phyloP scores from a whole-genome alignment of 2,888 invertebrate species.

The Netelia melanura region DNA sequence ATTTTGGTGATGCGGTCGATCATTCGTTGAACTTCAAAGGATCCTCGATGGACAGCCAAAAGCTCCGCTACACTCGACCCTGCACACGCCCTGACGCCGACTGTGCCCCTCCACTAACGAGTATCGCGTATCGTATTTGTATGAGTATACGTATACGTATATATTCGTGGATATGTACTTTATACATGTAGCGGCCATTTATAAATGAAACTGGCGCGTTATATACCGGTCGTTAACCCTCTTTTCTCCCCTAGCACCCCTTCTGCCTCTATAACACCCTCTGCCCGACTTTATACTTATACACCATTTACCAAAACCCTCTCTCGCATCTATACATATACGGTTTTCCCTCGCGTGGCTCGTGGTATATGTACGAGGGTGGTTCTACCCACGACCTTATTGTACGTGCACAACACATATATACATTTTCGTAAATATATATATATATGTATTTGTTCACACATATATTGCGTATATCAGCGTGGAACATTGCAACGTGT shows the following conservation, averaged over 20 bases:
- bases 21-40: slow-evolving; percentile 46
- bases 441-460: background rate
- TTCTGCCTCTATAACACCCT: slow-evolving; percentile 37
- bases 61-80: slow-evolving; percentile 30
- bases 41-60: slow-evolving; percentile 34
- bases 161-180: background rate
- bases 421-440: background rate
- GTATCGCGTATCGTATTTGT: background rate
- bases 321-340: slow-evolving; percentile 10
- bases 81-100: slow-evolving; percentile 18
- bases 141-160: background rate
- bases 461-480: slow-evolving; percentile 30
- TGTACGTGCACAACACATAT: slow-evolving; percentile 43
- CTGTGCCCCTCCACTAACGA: background rate
- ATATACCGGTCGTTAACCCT: slow-evolving; percentile 54
- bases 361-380: slow-evolving; percentile 11
- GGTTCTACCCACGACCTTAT: slow-evolving; percentile 50
- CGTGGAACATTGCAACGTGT: slow-evolving; percentile 68
- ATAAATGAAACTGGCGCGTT: slow-evolving; percentile 57
- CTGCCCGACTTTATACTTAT: slow-evolving; percentile 29
- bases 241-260: slow-evolving; percentile 33
- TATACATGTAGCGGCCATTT: slow-evolving; percentile 51
- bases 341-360: slow-evolving; percentile 40
- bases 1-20: background rate
- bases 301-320: slow-evolving; percentile 28